Percentiles rank a stretch among this genome's conserved stretches.
Evolutionary conservation across 2,113 vertebrate species (phyloP).

Genomic region (Salvelinus namaycush): DNA sequence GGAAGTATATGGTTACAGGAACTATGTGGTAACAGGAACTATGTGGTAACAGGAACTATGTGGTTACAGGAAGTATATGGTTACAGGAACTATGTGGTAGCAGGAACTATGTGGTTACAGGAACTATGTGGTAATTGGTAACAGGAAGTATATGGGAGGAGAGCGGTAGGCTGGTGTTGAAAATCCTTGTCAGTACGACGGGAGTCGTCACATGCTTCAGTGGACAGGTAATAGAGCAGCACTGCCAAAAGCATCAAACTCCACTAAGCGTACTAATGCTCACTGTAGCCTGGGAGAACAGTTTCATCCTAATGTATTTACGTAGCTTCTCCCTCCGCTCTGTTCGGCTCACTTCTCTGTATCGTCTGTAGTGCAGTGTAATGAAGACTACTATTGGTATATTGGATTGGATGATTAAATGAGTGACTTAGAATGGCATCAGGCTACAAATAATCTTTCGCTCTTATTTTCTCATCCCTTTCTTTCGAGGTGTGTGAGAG

Average conservation of each 20-base stretch:
- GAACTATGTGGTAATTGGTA: no score
- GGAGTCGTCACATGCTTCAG: no score
- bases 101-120: no score
- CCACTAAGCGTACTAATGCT: conserved; percentile 40
- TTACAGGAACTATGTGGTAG: no score
- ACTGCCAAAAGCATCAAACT: conserved; percentile 36
- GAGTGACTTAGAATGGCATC: not conserved
- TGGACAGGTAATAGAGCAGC: conserved; percentile 43
- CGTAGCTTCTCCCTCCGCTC: conserved; percentile 5
- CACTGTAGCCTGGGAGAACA: conserved; percentile 9
- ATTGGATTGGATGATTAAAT: not conserved
- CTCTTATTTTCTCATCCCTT: not conserved
- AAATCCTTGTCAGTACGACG: no score
- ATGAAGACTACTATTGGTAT: not conserved
- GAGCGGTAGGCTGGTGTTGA: no score
- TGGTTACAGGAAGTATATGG: no score
- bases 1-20: no score
- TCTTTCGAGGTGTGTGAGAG: not conserved
- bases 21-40: no score
- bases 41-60: no score
- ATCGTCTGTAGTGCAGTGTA: not conserved
- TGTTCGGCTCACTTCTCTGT: not conserved
- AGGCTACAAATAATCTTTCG: not conserved
- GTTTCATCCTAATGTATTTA: conserved; percentile 31
- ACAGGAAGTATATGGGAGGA: no score